phyloP scores from a whole-genome alignment of 2,797 vertebrate species.

The Rhinichthys osculus region DNA sequence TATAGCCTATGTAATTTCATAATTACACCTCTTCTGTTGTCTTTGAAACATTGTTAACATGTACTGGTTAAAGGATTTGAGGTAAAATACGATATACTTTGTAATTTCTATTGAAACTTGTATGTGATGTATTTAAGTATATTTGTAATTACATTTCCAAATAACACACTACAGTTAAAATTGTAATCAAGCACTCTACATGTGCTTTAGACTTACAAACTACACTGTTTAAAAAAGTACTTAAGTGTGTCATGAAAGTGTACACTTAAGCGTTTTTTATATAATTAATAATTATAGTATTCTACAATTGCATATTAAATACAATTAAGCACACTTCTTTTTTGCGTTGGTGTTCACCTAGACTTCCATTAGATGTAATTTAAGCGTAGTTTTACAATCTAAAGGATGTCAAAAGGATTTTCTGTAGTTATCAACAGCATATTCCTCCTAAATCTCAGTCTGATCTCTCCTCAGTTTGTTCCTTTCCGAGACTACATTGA shows the following conservation, averaged over 20 bases:
- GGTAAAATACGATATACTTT: not conserved
- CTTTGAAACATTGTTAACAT: not conserved
- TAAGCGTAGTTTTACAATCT: not conserved
- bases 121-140: not conserved
- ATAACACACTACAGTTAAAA: too few species aligned
- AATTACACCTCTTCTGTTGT: not conserved
- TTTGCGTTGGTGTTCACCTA: too few species aligned
- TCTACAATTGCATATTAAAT: too few species aligned
- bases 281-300: too few species aligned
- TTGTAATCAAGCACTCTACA: too few species aligned
- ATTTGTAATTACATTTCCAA: too few species aligned
- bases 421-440: not conserved
- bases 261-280: too few species aligned
- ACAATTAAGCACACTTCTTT: too few species aligned
- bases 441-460: constrained; percentile 34
- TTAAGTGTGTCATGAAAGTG: too few species aligned
- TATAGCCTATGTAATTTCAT: not conserved
- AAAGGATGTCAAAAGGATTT: too few species aligned
- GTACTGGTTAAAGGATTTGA: not conserved
- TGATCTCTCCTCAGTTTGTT: constrained; percentile 85
- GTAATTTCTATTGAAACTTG: not conserved
- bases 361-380: not conserved
- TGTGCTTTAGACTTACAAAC: too few species aligned
- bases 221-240: too few species aligned
- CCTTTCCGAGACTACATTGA: constrained; percentile 97